Evolutionary conservation across 2,888 invertebrate species (phyloP).

Genomic region (Hypomecis atomaria): DNA sequence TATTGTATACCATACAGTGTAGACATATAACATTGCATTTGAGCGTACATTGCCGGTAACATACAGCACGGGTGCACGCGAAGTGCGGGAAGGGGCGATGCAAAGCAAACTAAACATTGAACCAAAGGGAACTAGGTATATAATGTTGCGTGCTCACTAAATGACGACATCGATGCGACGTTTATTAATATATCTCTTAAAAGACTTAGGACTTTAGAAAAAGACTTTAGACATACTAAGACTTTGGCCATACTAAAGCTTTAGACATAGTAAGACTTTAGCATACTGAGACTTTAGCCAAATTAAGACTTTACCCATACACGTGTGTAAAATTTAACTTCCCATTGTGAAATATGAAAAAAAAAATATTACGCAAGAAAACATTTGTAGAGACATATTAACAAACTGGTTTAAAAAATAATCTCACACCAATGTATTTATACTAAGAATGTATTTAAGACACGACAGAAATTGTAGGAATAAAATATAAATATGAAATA

Average conservation of each 20-base stretch:
- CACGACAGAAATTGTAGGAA: constrained; percentile 5
- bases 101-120: constrained; percentile 69
- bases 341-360: too few species aligned
- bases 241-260: too few species aligned
- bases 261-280: too few species aligned
- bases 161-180: constrained; percentile 35
- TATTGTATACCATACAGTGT: constrained; percentile 1
- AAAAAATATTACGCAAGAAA: too few species aligned
- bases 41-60: constrained; percentile 38
- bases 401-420: constrained; percentile 15
- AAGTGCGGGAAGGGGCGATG: constrained; percentile 61
- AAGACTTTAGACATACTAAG: not conserved
- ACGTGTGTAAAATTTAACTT: too few species aligned
- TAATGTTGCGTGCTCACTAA: constrained; percentile 47
- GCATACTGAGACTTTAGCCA: too few species aligned
- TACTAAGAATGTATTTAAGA: constrained; percentile 3
- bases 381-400: constrained; percentile 18
- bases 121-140: constrained; percentile 28
- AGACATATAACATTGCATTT: constrained; percentile 18
- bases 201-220: not conserved
- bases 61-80: constrained; percentile 58
- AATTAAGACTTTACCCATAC: too few species aligned
- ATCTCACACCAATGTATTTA: constrained; percentile 30
- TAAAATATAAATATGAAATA: constrained; percentile 1
- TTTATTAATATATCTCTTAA: constrained; percentile 33